Evolutionary conservation across 2,888 invertebrate species (phyloP), one percentile per base, ranked within the genome.

Genomic region (Plebejus argus): DNA sequence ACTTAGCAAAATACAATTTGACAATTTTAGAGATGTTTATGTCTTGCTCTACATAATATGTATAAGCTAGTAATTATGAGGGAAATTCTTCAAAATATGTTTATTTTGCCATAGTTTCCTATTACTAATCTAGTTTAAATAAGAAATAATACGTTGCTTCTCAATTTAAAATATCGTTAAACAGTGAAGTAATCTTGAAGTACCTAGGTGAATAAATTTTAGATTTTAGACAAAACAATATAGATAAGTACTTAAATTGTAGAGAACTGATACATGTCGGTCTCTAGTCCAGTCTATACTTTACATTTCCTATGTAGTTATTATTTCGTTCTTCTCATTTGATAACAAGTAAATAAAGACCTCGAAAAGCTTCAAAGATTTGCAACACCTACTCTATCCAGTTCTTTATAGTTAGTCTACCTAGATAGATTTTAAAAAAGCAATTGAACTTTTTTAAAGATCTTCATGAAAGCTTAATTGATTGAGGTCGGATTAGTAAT

Each of bases 1-100:
- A 80, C 80, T 81, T 82, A 78, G 77, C 53, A 72, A 77, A 35
- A 76, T n/a, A n/a, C n/a, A n/a, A n/a, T n/a, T n/a, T 15, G n/a
- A n/a, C 66, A 12, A 20, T 66, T 10, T 1, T 6, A 6, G 71
- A 61, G 61, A 71, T 45, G 23, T 49, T 58, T 53, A 70, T 45
- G 49, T 10, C 35, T 70, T 39, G 49, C 35, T 39, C 35, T 70
- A 35, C 70, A 49, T 49, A 49, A 0, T n/a, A n/a, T n/a, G n/a
- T n/a, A n/a, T n/a, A n/a, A 56, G n/a, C 35, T n/a, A 56, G 28
- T 3, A 15, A 5, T 53, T n/a, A 18, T 6, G 23, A 28, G 53
- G 23, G 49, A n/a, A 72, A 35, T 45, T 53, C 15, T 23, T 61
- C 61, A 4, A 12, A n/a, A n/a, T n/a, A 61, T n/a, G n/a, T 8